These are phyloP conservation scores for Aethes cnicana DNA, from an alignment of 2,888 invertebrate genomes.

Conservation along the genomic window DNA sequence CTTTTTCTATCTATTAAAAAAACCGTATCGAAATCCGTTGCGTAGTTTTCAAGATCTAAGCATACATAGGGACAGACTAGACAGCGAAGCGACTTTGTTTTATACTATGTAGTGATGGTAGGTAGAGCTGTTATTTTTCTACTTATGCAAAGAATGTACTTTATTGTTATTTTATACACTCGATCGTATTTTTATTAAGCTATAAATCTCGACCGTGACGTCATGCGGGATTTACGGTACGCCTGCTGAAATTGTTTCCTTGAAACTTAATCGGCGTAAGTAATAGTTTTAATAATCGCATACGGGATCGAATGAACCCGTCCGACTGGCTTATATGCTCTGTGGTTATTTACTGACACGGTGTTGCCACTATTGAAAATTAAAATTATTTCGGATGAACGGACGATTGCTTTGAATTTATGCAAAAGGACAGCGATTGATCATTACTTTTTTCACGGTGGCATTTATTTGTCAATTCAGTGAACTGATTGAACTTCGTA, in stretches of 20 bases:
- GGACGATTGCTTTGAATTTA: neutral
- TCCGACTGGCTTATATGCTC: neutral
- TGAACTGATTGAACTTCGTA: neutral
- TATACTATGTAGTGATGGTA: too few species aligned
- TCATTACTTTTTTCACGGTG: too few species aligned
- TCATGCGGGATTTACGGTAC: conserved; percentile 16
- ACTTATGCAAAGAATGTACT: too few species aligned
- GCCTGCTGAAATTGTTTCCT: conserved; percentile 16
- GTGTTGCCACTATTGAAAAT: conserved; percentile 2
- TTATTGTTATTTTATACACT: neutral
- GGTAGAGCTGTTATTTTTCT: too few species aligned
- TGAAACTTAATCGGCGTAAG: conserved; percentile 26
- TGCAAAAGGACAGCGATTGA: too few species aligned
- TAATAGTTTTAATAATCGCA: conserved; percentile 24
- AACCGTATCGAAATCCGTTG: too few species aligned
- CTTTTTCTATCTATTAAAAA: too few species aligned
- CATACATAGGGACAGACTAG: too few species aligned
- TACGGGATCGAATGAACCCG: conserved; percentile 15
- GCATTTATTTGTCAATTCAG: neutral
- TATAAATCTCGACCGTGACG: conserved; percentile 16
- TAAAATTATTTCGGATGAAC: neutral
- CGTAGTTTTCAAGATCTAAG: too few species aligned
- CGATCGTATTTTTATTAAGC: neutral
- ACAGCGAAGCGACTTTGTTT: too few species aligned
- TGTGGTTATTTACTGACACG: neutral